Evolutionary conservation across 2,113 vertebrate species (phyloP).

Genomic region (Thryonomys swinderianus): DNA sequence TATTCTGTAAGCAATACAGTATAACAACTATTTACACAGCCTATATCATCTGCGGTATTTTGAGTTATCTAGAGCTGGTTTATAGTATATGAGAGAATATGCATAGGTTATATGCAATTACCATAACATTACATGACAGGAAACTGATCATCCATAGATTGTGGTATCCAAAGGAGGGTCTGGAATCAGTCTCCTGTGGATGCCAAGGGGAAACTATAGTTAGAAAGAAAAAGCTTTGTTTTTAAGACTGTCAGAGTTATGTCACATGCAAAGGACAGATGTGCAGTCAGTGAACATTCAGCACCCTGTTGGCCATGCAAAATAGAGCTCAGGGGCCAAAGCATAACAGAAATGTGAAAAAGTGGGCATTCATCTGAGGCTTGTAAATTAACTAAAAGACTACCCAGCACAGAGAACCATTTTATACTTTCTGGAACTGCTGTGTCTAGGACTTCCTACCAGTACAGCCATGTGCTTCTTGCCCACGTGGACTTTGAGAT

Average conservation of each 20-base stretch:
- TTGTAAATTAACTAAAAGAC: neutral
- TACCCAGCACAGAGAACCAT: neutral
- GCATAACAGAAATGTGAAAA: neutral
- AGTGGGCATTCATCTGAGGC: neutral
- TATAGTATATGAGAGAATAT: neutral
- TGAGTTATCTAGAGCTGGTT: neutral
- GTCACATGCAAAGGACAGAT: neutral
- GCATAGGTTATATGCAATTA: neutral
- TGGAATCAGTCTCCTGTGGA: neutral
- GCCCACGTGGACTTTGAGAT: neutral
- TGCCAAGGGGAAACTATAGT: neutral
- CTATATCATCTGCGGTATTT: neutral
- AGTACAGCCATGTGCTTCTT: neutral
- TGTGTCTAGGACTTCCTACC: neutral
- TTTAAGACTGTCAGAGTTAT: neutral
- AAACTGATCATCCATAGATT: neutral
- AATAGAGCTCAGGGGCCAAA: too few species aligned
- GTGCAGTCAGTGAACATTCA: rapidly evolving
- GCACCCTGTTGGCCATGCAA: neutral
- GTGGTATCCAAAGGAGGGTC: neutral
- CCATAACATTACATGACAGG: neutral
- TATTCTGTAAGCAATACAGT: neutral
- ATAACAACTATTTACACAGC: neutral
- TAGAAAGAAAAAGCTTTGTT: neutral
- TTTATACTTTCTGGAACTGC: neutral